phyloP scores from a whole-genome alignment of 2,888 invertebrate genomes.

The Habrosyne pyritoides region DNA sequence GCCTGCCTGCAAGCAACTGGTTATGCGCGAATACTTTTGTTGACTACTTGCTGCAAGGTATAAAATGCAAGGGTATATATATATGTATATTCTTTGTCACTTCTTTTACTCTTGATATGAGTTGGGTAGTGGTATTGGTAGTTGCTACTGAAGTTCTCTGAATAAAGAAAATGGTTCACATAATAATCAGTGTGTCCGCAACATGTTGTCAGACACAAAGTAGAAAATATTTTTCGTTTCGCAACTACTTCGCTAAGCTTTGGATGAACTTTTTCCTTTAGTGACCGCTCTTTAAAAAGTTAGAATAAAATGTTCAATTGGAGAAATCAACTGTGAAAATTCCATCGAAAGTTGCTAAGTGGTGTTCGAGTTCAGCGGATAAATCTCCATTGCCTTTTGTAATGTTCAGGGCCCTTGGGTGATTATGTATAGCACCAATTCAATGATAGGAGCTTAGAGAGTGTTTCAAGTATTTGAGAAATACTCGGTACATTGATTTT shows the following conservation, averaged over 20 bases:
- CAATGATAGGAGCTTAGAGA: neutral
- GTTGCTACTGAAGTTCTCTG: too few relatives aligned
- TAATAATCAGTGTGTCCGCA: too few relatives aligned
- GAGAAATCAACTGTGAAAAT: conserved; percentile 10
- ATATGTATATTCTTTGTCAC: too few relatives aligned
- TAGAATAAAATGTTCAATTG: conserved; percentile 6
- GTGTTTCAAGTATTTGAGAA: neutral
- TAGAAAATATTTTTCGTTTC: conserved; percentile 3
- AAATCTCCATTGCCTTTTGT: neutral
- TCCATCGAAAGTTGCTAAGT: conserved; percentile 10
- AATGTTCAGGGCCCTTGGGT: neutral
- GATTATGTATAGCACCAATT: neutral
- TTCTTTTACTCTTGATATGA: too few relatives aligned
- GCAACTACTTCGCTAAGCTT: conserved; percentile 2
- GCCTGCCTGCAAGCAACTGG: too few relatives aligned
- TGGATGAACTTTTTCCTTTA: conserved; percentile 6
- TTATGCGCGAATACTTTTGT: too few relatives aligned
- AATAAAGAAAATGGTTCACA: too few relatives aligned
- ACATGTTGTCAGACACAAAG: conserved; percentile 2
- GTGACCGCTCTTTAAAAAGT: conserved; percentile 7
- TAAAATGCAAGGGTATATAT: too few relatives aligned
- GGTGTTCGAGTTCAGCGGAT: conserved; percentile 6
- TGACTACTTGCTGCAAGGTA: too few relatives aligned
- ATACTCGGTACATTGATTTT: too few relatives aligned
- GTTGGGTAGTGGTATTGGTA: too few relatives aligned